Evolutionary conservation across 2,113 vertebrate species (phyloP).

Genomic region (Callithrix jacchus): DNA sequence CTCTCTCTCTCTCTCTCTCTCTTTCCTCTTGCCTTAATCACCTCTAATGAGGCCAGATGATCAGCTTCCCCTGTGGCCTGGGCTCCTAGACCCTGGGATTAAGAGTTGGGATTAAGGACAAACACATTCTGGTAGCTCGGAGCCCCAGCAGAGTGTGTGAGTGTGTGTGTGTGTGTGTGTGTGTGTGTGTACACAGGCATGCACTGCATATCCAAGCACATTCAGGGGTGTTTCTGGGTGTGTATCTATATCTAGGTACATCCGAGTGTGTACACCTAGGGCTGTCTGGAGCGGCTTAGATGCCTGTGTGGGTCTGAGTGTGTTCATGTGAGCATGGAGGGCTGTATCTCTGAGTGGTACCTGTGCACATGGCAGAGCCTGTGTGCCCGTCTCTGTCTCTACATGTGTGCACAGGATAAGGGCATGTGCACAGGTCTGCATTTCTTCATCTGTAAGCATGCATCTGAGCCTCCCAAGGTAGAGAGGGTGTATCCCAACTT

Average conservation of each 20-base stretch:
- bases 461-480: not conserved
- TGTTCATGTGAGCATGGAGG: not conserved
- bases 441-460: too few species aligned
- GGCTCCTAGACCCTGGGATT: conserved; percentile 59
- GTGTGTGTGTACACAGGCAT: not conserved
- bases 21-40: conserved; percentile 58
- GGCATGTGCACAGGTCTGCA: too few species aligned
- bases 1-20: too few species aligned
- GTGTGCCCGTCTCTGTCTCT: not conserved
- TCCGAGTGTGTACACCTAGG: accelerated
- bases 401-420: not conserved
- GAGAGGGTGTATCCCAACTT: not conserved
- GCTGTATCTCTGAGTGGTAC: not conserved
- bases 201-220: not conserved
- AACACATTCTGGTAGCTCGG: not conserved
- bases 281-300: not conserved
- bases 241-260: accelerated
- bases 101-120: conserved; percentile 69
- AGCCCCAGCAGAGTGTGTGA: accelerated
- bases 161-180: accelerated
- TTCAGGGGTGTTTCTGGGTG: not conserved
- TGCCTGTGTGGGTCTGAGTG: not conserved
- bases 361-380: accelerated
- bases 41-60: conserved; percentile 59
- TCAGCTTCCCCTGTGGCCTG: conserved; percentile 54